Evolutionary conservation across 2,888 invertebrate genomes (phyloP).

Genomic region (Notocelia uddmanniana): DNA sequence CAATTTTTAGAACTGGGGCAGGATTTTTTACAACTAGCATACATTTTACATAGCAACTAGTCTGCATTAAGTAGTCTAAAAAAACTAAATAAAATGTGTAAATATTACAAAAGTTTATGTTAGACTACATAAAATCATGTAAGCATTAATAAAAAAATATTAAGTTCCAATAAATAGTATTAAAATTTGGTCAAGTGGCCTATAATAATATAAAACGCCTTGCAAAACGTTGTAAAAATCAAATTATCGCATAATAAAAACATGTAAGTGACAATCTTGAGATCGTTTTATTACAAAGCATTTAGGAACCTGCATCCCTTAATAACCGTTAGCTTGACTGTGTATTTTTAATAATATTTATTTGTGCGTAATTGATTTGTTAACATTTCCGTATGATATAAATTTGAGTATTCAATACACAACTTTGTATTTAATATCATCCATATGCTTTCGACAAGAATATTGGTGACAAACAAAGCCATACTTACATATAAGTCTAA

Average conservation of each 20-base stretch:
- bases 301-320: neutral
- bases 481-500: neutral
- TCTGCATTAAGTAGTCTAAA: neutral
- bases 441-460: neutral
- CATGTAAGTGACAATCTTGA: conserved; percentile 5
- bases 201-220: neutral
- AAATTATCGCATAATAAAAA: conserved; percentile 18
- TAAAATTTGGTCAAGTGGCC: neutral
- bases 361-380: neutral
- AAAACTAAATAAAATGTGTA: neutral
- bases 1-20: too few relatives aligned
- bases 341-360: neutral
- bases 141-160: conserved; percentile 1
- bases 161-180: neutral
- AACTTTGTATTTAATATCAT: conserved; percentile 20
- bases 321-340: neutral
- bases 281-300: conserved; percentile 13
- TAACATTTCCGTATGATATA: neutral
- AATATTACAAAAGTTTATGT: neutral
- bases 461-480: neutral
- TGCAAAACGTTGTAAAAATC: neutral
- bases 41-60: too few relatives aligned
- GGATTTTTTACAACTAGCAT: too few relatives aligned
- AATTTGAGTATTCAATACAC: neutral
- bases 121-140: neutral